Evolutionary conservation across 2,797 vertebrate species (phyloP), one percentile per base, ranked within the genome.

Genomic region (Takifugu rubripes): DNA sequence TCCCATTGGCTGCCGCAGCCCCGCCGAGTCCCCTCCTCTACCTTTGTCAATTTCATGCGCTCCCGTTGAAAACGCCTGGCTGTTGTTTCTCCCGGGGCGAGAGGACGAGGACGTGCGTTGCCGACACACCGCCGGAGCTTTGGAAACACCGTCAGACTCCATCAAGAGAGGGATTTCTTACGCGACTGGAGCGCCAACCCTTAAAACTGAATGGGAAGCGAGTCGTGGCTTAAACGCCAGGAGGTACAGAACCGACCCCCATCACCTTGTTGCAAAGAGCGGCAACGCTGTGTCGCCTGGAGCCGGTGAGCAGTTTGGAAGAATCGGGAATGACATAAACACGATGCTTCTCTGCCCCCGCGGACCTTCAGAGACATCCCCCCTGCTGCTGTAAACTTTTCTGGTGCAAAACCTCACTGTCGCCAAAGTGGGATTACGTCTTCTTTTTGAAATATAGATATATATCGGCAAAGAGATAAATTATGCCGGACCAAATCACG

Each of bases 401-500:
- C 36, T 59, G 14, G 44, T 45, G 27, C 40, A 21, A n/a, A 80
- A 49, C 48, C 27, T 6, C 2, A 52, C 50, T 27, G 25, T 26
- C 26, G 3, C 53, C 24, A 15, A 53, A 48, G 29, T 8, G 46
- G 63, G 64, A 46, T 66, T 42, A 53, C 25, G 54, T 6, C 31
- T 51, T 51, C 48, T 36, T 42, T 31, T 46, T 12, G 43, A 21
- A 21, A 21, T 21, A 21, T 21, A 21, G 21, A 1, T 17, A 17
- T 46, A 1, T 5, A 21, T 25, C 42, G 54, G 66, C 31, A 11
- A 63, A 78, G 25, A 73, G 72, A 77, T 72, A 76, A 77, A 83
- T 53, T 61, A 97, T 98, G 96, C 97, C 97, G 89, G 97, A 97
- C 90, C 95, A 94, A 90, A 99, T 99, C 84, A 94, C 95, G 68